Evolutionary conservation across 2,113 vertebrate species (phyloP), one percentile per base, ranked within the genome.

Genomic region (Aspiorhynchus laticeps): DNA sequence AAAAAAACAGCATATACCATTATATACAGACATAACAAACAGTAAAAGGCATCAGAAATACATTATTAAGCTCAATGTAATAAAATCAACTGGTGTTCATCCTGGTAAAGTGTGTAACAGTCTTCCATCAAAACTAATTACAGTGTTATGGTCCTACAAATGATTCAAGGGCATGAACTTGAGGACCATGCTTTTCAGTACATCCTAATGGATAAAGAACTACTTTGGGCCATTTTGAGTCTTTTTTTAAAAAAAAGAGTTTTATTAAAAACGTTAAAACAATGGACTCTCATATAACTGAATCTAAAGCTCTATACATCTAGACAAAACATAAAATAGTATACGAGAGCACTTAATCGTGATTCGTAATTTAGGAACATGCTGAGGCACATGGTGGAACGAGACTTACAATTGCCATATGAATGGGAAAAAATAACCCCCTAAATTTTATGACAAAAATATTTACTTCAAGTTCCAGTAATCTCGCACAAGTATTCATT

Each of bases 141-240:
- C 88, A 89, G 88, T 89, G 88, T 83, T 87, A 31, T 85, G 83
- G 87, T 88, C 87, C 78, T 74, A 79, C 26, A 53, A 82, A 87
- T 56, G 12, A 80, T 79, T 38, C 48, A n/a, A 88, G 85, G 67
- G 61, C 46, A 78, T 51, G 65, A 79, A 65, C n/a, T 74, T 63
- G 79, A 63, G 86, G 63, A 38, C 48, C 73, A 67, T 69, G 15
- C 38, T 59, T 8, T 53, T 56, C 48, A 38, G 38, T 59, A 71
- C 36, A 86, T 83, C 36, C 59, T 43, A 71, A 85, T 0, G 0
- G 17, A 83, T 48, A n/a, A 51, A 71, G 24, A 21, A 81, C n/a
- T 63, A 63, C 24, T 26, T 81, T 12, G 19, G 43, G 9, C n/a
- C 4, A 41, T 26, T 31, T 51, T 7, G 53, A 59, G 53, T 48